Base-by-base conservation (phyloP, 1,140 invertebrate species). In the Coptotermes formosanus region DNA sequence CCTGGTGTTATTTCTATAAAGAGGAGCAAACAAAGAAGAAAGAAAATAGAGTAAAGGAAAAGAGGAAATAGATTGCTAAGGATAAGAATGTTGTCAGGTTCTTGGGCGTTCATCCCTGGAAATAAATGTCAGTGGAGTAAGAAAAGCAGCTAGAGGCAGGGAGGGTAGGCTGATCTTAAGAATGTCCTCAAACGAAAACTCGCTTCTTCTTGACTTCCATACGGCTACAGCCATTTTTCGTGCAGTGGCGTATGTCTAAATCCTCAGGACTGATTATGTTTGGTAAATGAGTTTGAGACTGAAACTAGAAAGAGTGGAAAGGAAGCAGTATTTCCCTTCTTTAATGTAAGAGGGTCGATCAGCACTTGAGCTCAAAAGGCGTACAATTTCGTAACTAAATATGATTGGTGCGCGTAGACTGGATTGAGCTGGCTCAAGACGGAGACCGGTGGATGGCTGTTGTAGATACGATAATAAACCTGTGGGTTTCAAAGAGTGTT, bases 81-180 rank as follows among this genome's bases (percentile, higher is more conserved):
- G 89, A 91, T 91, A 91, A 90, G 90, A 90, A 89, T 89, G 88
- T 90, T 91, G 90, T 91, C 90, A 91, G 90, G 89, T 89, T 88
- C 88, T 88, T 87, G 88, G 89, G 88, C 88, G 90, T 89, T 91
- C 89, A 91, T 90, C 90, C 90, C 88, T 89, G 89, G 90, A 91
- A 91, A 91, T 90, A 89, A 90, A 91, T 90, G 89, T 89, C 88
- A 89, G 88, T 88, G 87, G 87, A 88, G 87, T 88, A 84, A 87
- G 86, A 64, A 64, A 64, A 19, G 9, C 59, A 64, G 59, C 21
- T 2, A 19, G 59, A 19, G 59, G 59, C 8, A 19, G 59, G 59
- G 59, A 25, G 59, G 21, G 21, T 12, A 21, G 59, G 8, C 0
- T 23, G 59, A 64, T 64, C 59, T 64, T 64, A 64, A 64, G 59